Evolutionary conservation across 2,113 vertebrate genomes (phyloP).

Genomic region (Hydrolagus affinis): DNA sequence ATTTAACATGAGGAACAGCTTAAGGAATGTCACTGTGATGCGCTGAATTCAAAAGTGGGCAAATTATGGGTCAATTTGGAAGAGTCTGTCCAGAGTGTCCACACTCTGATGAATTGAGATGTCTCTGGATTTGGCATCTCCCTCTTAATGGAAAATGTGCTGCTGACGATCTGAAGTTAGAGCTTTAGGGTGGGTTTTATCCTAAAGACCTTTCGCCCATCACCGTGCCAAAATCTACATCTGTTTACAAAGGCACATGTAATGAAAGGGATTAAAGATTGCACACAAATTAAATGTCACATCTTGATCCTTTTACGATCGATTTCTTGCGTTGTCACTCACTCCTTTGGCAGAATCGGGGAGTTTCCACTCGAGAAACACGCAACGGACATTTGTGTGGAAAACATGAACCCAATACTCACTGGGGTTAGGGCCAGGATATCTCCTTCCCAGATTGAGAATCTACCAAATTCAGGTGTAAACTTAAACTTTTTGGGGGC

Average conservation of each 20-base stretch:
- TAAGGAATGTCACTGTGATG: background rate
- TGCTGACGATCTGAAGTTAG: background rate
- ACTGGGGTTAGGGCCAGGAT: background rate
- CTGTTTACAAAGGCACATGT: background rate
- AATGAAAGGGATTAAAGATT: background rate
- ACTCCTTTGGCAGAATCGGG: background rate
- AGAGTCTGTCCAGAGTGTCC: background rate
- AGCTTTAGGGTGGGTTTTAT: background rate
- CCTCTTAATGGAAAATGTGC: background rate
- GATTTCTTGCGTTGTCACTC: background rate
- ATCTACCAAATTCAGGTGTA: background rate
- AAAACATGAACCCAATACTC: background rate
- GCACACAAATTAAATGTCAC: background rate
- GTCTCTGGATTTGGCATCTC: background rate
- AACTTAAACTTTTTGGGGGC: background rate
- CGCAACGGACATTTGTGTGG: background rate
- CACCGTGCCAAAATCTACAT: background rate
- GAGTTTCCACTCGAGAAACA: background rate
- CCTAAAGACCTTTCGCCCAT: background rate
- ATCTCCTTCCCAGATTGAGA: background rate
- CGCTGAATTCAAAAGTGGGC: background rate
- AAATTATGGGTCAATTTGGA: background rate
- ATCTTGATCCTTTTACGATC: background rate
- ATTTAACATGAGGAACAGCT: too few relatives aligned
- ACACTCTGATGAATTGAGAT: background rate